Conservation (phyloP, 30 jellyfish, hydroid and myxozoan species). For the Morbakka virulenta region DNA sequence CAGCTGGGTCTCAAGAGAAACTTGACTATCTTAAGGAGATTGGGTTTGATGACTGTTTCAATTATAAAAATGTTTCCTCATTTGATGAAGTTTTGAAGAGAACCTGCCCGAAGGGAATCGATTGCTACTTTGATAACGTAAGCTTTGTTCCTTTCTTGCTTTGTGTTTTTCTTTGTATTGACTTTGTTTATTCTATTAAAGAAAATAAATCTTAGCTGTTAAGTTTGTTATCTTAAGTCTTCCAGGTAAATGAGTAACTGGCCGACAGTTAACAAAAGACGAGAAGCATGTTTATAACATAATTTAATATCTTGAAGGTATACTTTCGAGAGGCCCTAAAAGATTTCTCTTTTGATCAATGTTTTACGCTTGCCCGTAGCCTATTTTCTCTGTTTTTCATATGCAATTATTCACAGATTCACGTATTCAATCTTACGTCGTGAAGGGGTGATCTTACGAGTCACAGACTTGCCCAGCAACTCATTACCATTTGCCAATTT, state of each 20-base stretch:
- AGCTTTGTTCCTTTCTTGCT: background rate
- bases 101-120: conserved; percentile 90
- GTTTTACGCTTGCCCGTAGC: too few species aligned
- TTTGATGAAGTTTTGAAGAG: conserved; percentile 45
- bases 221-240: background rate
- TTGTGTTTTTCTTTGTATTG: background rate
- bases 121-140: conserved; percentile 88
- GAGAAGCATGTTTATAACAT: too few species aligned
- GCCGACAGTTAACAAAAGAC: too few species aligned
- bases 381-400: too few species aligned
- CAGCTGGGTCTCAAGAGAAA: conserved; percentile 83
- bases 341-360: too few species aligned
- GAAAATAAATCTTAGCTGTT: background rate
- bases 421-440: too few species aligned
- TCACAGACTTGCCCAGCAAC: too few species aligned
- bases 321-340: too few species aligned
- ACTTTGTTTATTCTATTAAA: background rate
- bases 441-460: too few species aligned
- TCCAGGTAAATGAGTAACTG: conserved; percentile 1
- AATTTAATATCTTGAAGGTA: too few species aligned
- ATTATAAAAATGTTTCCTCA: conserved; percentile 64
- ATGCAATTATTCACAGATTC: too few species aligned
- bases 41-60: conserved; percentile 83
- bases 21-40: conserved; percentile 68
- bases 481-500: too few species aligned